A percentile compares a stretch with the other conserved stretches of the same genome.
These are phyloP conservation scores for Drosophila virilis DNA, from an alignment of 1,140 invertebrate species.

Conservation along the genomic window DNA sequence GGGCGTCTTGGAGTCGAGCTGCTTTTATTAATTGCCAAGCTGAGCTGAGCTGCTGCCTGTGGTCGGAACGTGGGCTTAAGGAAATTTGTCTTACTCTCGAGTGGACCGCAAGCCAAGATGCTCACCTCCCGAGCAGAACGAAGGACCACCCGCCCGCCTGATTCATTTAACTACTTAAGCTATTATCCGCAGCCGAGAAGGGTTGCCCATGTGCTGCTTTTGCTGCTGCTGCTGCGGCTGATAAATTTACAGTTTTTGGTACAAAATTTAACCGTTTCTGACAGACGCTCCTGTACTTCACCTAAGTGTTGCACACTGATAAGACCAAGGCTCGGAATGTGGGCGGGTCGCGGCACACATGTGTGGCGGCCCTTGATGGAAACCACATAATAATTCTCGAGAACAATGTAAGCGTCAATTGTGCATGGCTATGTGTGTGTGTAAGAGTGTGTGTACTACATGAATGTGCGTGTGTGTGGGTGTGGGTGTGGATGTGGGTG, in stretches of 20 bases:
- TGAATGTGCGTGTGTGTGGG: conserved; percentile 14
- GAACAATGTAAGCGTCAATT: conserved; percentile 81
- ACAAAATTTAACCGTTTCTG: conserved; percentile 43
- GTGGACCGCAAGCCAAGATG: conserved; percentile 58
- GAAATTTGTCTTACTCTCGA: conserved; percentile 69
- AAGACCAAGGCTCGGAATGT: conserved; percentile 33
- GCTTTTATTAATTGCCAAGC: conserved; percentile 70
- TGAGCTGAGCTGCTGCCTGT: conserved; percentile 26
- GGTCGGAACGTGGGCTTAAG: conserved; percentile 48
- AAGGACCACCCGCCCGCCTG: conserved; percentile 1
- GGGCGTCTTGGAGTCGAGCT: conserved; percentile 26
- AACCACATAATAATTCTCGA: conserved; percentile 80
- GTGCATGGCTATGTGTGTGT: conserved; percentile 66
- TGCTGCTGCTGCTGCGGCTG: conserved; percentile 43
- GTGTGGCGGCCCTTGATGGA: conserved; percentile 50
- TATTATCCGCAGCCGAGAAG: conserved; percentile 26
- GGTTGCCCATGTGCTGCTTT: conserved; percentile 39
- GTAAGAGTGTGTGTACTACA: neutral
- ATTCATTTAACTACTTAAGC: conserved; percentile 60
- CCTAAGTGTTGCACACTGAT: conserved; percentile 59
- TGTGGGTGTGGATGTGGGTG: conserved; percentile 11
- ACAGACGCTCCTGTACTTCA: conserved; percentile 49
- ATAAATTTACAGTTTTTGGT: conserved; percentile 59
- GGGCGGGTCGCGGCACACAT: conserved; percentile 42
- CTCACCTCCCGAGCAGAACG: conserved; percentile 20